Base-by-base conservation (phyloP, 2,888 invertebrate genomes). In the Temnothorax rugatulus region DNA sequence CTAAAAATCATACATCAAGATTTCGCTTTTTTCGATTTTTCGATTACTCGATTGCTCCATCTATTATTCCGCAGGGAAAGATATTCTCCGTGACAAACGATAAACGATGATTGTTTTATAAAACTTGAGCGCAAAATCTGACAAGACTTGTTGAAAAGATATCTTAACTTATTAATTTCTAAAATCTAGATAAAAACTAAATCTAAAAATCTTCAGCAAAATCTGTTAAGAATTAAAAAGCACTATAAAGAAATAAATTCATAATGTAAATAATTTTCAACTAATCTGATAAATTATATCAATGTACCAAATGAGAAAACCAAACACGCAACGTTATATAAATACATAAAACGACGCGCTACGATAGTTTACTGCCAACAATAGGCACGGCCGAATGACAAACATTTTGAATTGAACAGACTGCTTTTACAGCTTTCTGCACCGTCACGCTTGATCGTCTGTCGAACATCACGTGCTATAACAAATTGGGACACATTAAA, bases 281-380 rank as follows among this genome's bases (percentile, higher is more conserved):
- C 82, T 84, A 88, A 69, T 76, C 64, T 82, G 52, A 68, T 81
- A 38, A 88, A 88, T 87, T 87, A 84, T 76, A 89, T 89, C 82
- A 86, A 87, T 89, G 25, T 54, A 54, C 0, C 9, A 18, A 15
- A 66, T 29, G 5, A 25, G 7, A 25, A 79, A 68, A 47, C 68
- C n/a, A 57, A 47, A 73, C 84, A 86, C 73, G 82, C 77, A 82
- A 86, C 44, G 59, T 25, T 44, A 8, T 44, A 8, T 57, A 41
- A 41, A 41, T 8, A 38, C 38, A 38, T 57, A 84, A 59, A 66
- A 74, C 69, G 50, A 61, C 68, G 66, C 61, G 66, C 47, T 29
- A 50, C 18, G 38, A 82, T 64, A 71, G 41, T 52, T 66, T 54
- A 77, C 8, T 41, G 25, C 2, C 41, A 15, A 66, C 44, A 44